These are phyloP conservation scores for Gadus chalcogrammus DNA, from an alignment of 2,113 vertebrate species.

Conservation along the genomic window DNA sequence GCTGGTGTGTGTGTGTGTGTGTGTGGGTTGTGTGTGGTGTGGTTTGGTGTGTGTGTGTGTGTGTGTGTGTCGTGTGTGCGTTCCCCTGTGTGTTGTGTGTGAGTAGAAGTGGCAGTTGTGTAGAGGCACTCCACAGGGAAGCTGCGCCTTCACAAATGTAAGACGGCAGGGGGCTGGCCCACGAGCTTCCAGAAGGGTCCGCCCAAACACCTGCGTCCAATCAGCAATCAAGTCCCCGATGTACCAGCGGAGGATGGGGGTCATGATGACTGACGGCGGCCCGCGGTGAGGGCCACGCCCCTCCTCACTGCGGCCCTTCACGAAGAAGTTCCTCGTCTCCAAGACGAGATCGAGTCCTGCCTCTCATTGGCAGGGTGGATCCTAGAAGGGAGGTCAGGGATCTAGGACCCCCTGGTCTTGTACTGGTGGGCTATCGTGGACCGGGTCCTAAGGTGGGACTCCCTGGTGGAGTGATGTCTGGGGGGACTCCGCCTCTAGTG, in stretches of 20 bases:
- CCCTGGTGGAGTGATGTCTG: too few species aligned
- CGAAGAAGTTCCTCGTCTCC: constrained; percentile 82
- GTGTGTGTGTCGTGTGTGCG: constrained; percentile 14
- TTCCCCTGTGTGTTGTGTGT: constrained; percentile 16
- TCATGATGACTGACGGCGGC: constrained; percentile 79
- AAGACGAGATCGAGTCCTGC: constrained; percentile 85
- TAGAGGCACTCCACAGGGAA: constrained; percentile 87
- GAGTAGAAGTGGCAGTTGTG: constrained; percentile 94
- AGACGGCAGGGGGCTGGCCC: constrained; percentile 59
- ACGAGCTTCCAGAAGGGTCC: constrained; percentile 45
- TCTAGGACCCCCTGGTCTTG: too few species aligned
- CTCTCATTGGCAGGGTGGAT: neutral
- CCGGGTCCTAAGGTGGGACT: too few species aligned
- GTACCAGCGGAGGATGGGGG: constrained; percentile 59
- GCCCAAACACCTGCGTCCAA: constrained; percentile 52
- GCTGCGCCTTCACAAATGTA: constrained; percentile 91
- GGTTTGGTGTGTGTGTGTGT: neutral
- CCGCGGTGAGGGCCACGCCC: constrained; percentile 31
- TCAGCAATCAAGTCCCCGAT: constrained; percentile 81
- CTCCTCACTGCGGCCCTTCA: constrained; percentile 47
- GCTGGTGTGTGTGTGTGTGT: too few species aligned
- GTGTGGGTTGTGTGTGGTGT: too few species aligned
- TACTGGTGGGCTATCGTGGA: too few species aligned
- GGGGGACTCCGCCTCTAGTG: constrained; percentile 33
- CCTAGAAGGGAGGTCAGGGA: too few species aligned